These are phyloP conservation scores for Palythoa grandis DNA, from an alignment of 92 coral and sea anemone species.

Conservation along the genomic window DNA sequence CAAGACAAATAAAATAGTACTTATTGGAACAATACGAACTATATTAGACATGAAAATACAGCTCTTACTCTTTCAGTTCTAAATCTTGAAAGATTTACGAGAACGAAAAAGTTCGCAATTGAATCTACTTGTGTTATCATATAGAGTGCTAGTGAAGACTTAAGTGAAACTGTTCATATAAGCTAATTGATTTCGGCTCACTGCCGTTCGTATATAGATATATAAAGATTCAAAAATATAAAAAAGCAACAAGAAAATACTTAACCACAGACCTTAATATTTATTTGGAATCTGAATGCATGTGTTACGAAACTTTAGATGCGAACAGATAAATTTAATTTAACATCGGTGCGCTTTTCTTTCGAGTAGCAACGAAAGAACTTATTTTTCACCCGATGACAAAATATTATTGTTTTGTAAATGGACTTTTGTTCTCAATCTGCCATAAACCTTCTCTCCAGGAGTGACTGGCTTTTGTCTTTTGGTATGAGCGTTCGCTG, in stretches of 20 bases:
- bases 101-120: neutral
- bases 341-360: neutral
- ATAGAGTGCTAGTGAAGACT: neutral
- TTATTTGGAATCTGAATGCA: neutral
- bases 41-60: neutral
- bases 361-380: slow-evolving; percentile 19
- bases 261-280: neutral
- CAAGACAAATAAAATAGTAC: slow-evolving; percentile 41
- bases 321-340: neutral
- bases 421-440: neutral
- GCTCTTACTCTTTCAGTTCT: neutral
- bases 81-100: neutral
- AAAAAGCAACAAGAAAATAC: too few relatives aligned
- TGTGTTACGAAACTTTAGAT: neutral
- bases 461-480: neutral
- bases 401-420: slow-evolving; percentile 14
- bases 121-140: neutral
- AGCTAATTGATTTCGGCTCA: too few relatives aligned
- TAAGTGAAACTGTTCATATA: neutral
- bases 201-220: too few relatives aligned
- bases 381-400: neutral
- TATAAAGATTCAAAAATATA: too few relatives aligned
- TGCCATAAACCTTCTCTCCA: neutral
- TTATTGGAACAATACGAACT: slow-evolving; percentile 23
- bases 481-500: neutral